Percentiles rank a stretch among this genome's conserved stretches.
Conservation (phyloP, 2,113 vertebrate species). For the Strix aluco region DNA sequence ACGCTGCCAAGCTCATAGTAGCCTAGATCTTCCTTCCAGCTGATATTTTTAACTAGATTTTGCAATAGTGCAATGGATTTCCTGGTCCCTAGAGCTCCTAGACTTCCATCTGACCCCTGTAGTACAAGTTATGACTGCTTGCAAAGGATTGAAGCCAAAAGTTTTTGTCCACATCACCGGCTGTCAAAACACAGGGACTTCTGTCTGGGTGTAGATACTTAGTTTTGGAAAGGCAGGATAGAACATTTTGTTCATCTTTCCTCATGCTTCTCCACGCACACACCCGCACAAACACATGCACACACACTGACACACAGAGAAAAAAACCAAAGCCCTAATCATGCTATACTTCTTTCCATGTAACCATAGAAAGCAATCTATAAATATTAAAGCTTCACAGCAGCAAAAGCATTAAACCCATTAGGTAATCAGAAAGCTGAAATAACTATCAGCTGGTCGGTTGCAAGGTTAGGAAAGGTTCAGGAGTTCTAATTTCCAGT, state of each 20-base stretch:
- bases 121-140: background rate
- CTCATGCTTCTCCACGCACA: background rate
- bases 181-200: conserved; percentile 56
- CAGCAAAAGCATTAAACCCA: background rate
- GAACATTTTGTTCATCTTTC: conserved; percentile 55
- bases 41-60: conserved; percentile 30
- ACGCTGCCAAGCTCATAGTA: background rate
- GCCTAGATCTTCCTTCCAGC: background rate
- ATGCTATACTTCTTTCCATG: background rate
- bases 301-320: background rate
- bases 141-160: background rate
- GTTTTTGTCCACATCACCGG: background rate
- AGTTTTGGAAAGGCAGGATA: conserved; percentile 12
- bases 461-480: background rate
- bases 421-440: background rate
- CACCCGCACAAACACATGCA: background rate
- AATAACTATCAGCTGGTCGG: background rate
- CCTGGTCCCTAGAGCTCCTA: background rate
- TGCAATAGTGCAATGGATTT: conserved; percentile 9
- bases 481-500: background rate
- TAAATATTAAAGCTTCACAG: background rate
- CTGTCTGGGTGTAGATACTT: conserved; percentile 14
- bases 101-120: background rate
- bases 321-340: background rate
- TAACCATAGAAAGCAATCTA: background rate